phyloP scores from a whole-genome alignment of 2,113 vertebrate species.

The Grantiella picta region DNA sequence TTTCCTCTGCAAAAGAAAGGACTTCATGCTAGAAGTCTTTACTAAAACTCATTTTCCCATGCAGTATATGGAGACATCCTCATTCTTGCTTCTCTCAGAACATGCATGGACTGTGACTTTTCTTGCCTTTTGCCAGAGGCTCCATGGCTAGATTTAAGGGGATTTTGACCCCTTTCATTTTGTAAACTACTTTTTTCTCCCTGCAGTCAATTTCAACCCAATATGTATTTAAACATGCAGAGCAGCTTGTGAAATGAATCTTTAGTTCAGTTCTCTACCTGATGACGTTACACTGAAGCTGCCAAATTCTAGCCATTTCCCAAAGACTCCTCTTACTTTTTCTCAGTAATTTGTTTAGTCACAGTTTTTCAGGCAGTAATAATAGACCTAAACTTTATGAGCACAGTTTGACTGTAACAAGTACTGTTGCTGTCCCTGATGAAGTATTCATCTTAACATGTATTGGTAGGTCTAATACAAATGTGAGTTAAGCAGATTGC shows the following conservation, averaged over 20 bases:
- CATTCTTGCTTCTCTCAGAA: neutral
- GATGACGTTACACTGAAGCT: neutral
- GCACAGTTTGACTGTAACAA: neutral
- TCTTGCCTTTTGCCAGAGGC: neutral
- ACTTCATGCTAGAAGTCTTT: neutral
- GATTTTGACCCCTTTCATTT: neutral
- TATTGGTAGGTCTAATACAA: neutral
- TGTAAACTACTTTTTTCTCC: neutral
- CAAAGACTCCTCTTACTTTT: neutral
- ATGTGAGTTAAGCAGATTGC: neutral
- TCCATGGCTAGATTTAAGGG: neutral
- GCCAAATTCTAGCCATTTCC: neutral
- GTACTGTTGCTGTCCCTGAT: neutral
- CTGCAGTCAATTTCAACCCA: neutral
- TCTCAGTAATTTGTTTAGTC: neutral
- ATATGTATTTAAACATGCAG: neutral
- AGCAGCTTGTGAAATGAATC: neutral
- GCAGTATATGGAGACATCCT: neutral
- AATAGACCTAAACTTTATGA: neutral
- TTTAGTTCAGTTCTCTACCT: neutral
- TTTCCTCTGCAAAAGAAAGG: neutral
- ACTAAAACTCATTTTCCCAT: neutral
- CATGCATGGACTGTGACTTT: neutral
- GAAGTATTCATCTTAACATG: neutral
- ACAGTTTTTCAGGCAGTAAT: neutral